Evolutionary conservation across 2,888 invertebrate species (phyloP).

Genomic region (Lathronympha strigana): DNA sequence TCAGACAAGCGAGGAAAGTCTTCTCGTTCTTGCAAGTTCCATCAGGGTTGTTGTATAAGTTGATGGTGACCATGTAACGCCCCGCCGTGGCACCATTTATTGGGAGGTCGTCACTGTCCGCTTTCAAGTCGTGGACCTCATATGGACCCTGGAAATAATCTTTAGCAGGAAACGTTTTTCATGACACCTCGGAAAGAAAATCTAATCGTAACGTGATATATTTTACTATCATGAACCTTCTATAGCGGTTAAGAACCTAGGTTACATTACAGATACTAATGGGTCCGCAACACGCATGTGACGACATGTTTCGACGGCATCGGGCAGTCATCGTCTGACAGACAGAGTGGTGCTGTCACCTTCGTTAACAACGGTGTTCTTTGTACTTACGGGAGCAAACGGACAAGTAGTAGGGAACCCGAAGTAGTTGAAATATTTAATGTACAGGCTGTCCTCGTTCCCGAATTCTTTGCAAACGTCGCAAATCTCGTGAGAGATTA

Average conservation of each 20-base stretch:
- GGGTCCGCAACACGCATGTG: too few relatives aligned
- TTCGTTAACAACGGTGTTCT: too few relatives aligned
- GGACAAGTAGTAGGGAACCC: conserved; percentile 60
- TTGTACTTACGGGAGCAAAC: conserved; percentile 59
- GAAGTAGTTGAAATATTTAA: conserved; percentile 54
- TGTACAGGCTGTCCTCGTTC: conserved; percentile 52
- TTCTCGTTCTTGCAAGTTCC: conserved; percentile 51
- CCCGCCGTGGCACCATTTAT: conserved; percentile 57
- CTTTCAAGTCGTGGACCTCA: conserved; percentile 52
- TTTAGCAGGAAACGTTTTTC: too few relatives aligned
- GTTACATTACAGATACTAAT: too few relatives aligned
- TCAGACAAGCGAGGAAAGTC: conserved; percentile 53
- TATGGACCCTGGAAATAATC: conserved; percentile 55
- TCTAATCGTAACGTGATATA: too few relatives aligned
- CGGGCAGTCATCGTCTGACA: too few relatives aligned
- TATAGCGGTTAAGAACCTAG: too few relatives aligned
- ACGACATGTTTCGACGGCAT: too few relatives aligned
- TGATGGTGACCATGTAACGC: conserved; percentile 55
- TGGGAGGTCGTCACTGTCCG: conserved; percentile 57
- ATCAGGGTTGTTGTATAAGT: conserved; percentile 51
- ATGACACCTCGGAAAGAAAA: too few relatives aligned
- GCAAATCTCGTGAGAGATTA: conserved; percentile 58
- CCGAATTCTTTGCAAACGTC: conserved; percentile 59
- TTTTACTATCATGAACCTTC: too few relatives aligned
- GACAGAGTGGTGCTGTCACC: too few relatives aligned